These are phyloP conservation scores for Limanda limanda DNA, from an alignment of 2,113 vertebrate species.

Conservation along the genomic window DNA sequence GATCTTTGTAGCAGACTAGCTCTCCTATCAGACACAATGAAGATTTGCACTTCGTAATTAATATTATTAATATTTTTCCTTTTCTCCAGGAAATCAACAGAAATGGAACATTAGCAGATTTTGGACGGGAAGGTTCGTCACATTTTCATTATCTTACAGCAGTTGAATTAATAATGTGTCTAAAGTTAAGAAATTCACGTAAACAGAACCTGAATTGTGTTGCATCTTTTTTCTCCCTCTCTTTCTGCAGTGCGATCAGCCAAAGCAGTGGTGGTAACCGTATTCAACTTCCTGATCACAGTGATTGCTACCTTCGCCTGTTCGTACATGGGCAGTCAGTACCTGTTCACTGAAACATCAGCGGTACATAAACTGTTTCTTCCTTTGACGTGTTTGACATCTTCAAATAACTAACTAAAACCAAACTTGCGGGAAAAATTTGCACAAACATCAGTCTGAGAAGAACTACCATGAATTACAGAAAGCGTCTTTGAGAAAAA, in stretches of 20 bases:
- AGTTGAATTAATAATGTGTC: background rate
- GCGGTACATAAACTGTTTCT: conserved; percentile 79
- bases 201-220: background rate
- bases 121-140: conserved; percentile 91
- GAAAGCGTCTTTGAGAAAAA: too few species aligned
- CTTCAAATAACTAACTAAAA: too few species aligned
- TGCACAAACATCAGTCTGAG: too few species aligned
- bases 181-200: background rate
- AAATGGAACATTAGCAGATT: conserved; percentile 84
- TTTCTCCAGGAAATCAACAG: conserved; percentile 79
- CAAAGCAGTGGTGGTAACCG: conserved; percentile 88
- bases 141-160: too few species aligned
- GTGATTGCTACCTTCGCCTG: conserved; percentile 91
- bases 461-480: too few species aligned
- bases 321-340: conserved; percentile 95
- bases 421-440: too few species aligned
- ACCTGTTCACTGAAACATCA: conserved; percentile 89
- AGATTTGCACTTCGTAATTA: background rate
- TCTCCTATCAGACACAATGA: background rate
- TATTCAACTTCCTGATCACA: conserved; percentile 97
- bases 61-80: background rate
- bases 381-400: too few species aligned
- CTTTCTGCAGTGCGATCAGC: conserved; percentile 86
- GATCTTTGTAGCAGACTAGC: background rate
- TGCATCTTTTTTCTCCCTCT: background rate